Base-by-base conservation (phyloP, 2,888 invertebrate genomes). In the Drosophila pseudotakahashii region DNA sequence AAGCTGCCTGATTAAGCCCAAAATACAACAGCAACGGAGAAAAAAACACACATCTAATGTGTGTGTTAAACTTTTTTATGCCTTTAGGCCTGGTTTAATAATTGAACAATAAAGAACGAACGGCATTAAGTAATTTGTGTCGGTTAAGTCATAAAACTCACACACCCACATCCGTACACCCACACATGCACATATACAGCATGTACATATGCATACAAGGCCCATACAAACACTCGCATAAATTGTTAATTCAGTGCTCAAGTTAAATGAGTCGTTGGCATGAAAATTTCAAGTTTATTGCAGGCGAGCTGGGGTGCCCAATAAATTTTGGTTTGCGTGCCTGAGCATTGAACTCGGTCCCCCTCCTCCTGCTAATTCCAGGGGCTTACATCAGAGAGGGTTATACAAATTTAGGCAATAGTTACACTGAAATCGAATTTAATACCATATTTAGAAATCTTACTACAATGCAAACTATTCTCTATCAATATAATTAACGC, bases 191-290 rank as follows among this genome's bases (percentile, higher is more conserved):
- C 32, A 41, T 10, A 47, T 14, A 11, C 2, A 7, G 34, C 14
- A 10, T 45, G 5, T 30, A 47, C 11, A 47, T 11, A 47, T 16
- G 52, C 44, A 32, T 23, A 50, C 11, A 50, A n/a, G 7, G 23
- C 44, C 44, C 37, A 55, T 23, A 37, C 39, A 48, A 57, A 30
- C 59, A 53, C 51, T 37, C 58, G 50, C 73, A 80, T 78, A 83
- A 81, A 81, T 81, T 88, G 86, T 81, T 85, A 88, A 88, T 82
- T 82, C 88, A 88, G 81, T 83, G 81, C 84, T 73, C 89, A 77
- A 83, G 75, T 80, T 88, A 84, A 83, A 83, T 76, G 82, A 74
- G 74, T 89, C 81, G 81, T 89, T 73, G 71, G 76, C 70, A 84
- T 89, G 81, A 81, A 89, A 81, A 68, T 81, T 87, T 79, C 71